These are phyloP conservation scores for Geotrypetes seraphini DNA, from an alignment of 2,797 vertebrate genomes.

Conservation along the genomic window DNA sequence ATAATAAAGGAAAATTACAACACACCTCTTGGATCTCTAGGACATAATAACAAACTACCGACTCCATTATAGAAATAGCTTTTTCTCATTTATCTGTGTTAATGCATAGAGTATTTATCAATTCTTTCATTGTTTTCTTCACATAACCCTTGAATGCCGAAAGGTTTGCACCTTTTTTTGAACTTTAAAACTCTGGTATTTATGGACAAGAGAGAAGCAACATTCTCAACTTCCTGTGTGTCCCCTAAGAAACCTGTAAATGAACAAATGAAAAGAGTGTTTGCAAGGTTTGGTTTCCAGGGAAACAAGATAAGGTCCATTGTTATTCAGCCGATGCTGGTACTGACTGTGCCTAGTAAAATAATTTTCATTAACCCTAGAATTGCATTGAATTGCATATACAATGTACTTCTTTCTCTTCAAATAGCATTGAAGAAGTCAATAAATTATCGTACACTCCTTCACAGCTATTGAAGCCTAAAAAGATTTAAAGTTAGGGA, in stretches of 20 bases:
- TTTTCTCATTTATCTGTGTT: no score
- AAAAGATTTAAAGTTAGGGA: no score
- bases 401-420: no score
- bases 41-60: no score
- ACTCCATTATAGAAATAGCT: no score
- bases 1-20: no score
- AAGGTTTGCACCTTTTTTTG: slow-evolving; percentile 11
- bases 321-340: slow-evolving; percentile 28
- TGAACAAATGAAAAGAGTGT: slow-evolving; percentile 35
- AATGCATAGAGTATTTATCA: slow-evolving; percentile 12
- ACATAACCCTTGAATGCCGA: slow-evolving; percentile 1
- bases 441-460: no score
- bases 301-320: slow-evolving; percentile 28
- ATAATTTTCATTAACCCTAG: slow-evolving; percentile 38
- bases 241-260: slow-evolving; percentile 18
- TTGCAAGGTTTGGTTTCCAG: slow-evolving; percentile 22
- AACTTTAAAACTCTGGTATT: slow-evolving; percentile 12
- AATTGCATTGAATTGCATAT: no score
- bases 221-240: slow-evolving; percentile 10
- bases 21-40: no score
- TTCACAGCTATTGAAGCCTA: no score
- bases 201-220: slow-evolving; percentile 23
- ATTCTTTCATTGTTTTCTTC: slow-evolving; percentile 6
- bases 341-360: slow-evolving; percentile 34
- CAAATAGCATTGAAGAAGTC: no score